phyloP scores from a whole-genome alignment of 2,113 vertebrate species.

The Amia ocellicauda region DNA sequence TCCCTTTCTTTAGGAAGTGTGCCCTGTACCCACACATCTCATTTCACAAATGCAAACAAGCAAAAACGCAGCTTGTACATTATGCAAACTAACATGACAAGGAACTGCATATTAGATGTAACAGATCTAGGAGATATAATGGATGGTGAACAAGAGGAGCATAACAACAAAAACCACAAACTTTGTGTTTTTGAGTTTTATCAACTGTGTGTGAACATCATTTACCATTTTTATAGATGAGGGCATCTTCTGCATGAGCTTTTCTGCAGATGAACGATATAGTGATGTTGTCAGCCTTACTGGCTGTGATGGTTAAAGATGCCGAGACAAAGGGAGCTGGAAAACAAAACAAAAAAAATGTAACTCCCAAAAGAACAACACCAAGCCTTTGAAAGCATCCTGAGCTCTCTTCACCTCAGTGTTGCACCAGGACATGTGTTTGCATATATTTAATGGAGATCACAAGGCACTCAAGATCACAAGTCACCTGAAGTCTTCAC shows the following conservation, averaged over 20 bases:
- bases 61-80: too few species aligned
- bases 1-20: not conserved
- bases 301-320: slow-evolving; percentile 76
- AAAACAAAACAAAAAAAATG: slow-evolving; percentile 38
- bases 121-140: too few species aligned
- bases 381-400: not conserved
- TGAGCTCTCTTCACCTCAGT: too few species aligned
- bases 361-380: not conserved
- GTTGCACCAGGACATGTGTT: too few species aligned
- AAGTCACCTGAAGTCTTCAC: not conserved
- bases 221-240: slow-evolving; percentile 79
- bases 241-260: slow-evolving; percentile 71
- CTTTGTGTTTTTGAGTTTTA: too few species aligned
- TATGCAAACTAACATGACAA: too few species aligned
- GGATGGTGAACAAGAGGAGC: too few species aligned
- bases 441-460: not conserved
- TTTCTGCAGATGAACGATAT: slow-evolving; percentile 71
- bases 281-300: slow-evolving; percentile 71
- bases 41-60: not conserved
- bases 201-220: too few species aligned
- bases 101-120: too few species aligned
- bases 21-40: not conserved
- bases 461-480: not conserved
- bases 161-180: too few species aligned
- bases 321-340: slow-evolving; percentile 75